A percentile compares a stretch with the other conserved stretches of the same genome.
These are phyloP conservation scores for Ptilodon capucinus DNA, from an alignment of 2,888 invertebrate genomes.

Conservation along the genomic window DNA sequence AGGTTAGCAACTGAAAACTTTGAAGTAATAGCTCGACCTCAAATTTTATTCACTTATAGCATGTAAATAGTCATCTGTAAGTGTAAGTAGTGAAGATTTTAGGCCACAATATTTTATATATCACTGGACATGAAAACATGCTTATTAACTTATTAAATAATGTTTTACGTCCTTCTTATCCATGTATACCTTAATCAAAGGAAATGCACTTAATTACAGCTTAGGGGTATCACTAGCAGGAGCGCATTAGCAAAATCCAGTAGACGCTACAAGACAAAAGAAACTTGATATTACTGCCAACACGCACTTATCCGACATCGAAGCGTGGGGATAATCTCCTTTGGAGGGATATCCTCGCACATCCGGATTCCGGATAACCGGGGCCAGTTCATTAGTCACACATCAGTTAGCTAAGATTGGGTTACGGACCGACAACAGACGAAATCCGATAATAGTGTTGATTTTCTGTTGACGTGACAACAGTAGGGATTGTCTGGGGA, in stretches of 20 bases:
- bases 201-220: too few species aligned
- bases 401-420: slow-evolving; percentile 59
- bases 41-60: too few species aligned
- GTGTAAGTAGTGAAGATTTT: too few species aligned
- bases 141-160: too few species aligned
- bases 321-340: slow-evolving; percentile 35
- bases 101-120: too few species aligned
- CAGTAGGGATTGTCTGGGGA: not conserved
- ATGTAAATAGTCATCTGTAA: too few species aligned
- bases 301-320: slow-evolving; percentile 28
- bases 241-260: slow-evolving; percentile 32
- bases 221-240: slow-evolving; percentile 1
- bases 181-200: too few species aligned
- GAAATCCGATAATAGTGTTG: slow-evolving; percentile 44
- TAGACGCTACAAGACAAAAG: slow-evolving; percentile 28
- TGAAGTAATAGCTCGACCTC: too few species aligned
- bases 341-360: slow-evolving; percentile 31
- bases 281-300: slow-evolving; percentile 44
- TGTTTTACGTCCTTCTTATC: too few species aligned
- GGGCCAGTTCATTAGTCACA: slow-evolving; percentile 61
- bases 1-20: too few species aligned
- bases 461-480: slow-evolving; percentile 18
- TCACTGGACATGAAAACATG: too few species aligned
- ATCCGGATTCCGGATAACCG: slow-evolving; percentile 41
- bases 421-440: slow-evolving; percentile 45